Percentiles rank a stretch among this genome's conserved stretches.
These are phyloP conservation scores for Carassius auratus DNA, from an alignment of 2,113 vertebrate genomes.

Conservation along the genomic window DNA sequence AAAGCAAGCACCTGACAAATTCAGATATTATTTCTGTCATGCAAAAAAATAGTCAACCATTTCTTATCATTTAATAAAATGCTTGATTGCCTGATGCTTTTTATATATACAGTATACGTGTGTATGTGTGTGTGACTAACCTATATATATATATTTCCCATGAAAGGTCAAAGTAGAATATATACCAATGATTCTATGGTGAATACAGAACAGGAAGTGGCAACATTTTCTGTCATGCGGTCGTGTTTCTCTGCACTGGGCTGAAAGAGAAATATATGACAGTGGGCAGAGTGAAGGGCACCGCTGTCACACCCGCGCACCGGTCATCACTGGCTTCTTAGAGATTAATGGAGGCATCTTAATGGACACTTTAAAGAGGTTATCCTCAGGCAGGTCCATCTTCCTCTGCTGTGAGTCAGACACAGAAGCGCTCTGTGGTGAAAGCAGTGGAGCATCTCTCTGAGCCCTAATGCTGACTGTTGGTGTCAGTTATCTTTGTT, in stretches of 20 bases:
- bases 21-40: not conserved
- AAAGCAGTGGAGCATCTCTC: not conserved
- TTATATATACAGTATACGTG: too few relatives aligned
- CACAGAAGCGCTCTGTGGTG: not conserved
- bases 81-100: not conserved
- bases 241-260: not conserved
- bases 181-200: not conserved
- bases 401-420: not conserved
- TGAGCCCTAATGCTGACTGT: constrained; percentile 12
- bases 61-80: not conserved
- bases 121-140: too few relatives aligned
- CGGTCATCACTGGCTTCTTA: constrained; percentile 57
- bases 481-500: constrained; percentile 20
- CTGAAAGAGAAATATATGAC: constrained; percentile 52
- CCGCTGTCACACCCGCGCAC: constrained; percentile 24
- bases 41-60: not conserved
- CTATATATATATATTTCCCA: too few relatives aligned
- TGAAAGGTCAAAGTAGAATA: not conserved
- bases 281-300: constrained; percentile 49
- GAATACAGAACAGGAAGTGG: not conserved
- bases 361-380: constrained; percentile 47
- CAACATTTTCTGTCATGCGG: not conserved
- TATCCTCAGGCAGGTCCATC: constrained; percentile 16
- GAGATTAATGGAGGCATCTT: constrained; percentile 53
- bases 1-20: not conserved